Evolutionary conservation across 2,113 vertebrate species (phyloP).

Genomic region (Oryzias celebensis): DNA sequence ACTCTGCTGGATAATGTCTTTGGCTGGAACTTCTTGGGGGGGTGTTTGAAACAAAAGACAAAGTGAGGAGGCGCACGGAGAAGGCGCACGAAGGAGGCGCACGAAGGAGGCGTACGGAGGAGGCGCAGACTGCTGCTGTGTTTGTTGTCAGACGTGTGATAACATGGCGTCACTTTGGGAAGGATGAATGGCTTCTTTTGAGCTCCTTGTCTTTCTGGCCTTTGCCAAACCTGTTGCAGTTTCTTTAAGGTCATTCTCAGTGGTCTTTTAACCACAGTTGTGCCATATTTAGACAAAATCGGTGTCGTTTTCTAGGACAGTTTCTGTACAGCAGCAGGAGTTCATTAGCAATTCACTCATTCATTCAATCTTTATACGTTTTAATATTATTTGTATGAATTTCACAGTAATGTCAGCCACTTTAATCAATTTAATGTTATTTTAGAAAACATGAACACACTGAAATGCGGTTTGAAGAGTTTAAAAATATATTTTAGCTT

Average conservation of each 20-base stretch:
- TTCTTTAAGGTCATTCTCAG: no score
- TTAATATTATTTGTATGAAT: no score
- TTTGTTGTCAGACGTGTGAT: constrained; percentile 1
- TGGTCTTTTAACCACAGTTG: no score
- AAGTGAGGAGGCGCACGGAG: constrained; percentile 12
- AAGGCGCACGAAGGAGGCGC: background rate
- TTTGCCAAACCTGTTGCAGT: background rate
- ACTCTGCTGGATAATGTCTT: constrained; percentile 54
- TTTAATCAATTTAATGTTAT: constrained; percentile 1
- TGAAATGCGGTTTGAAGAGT: constrained; percentile 11
- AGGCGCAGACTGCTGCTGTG: background rate
- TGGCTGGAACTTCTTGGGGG: constrained; percentile 33
- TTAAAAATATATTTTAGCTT: constrained; percentile 24
- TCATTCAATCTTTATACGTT: no score
- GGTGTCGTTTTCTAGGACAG: no score
- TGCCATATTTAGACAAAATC: no score
- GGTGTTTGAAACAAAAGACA: constrained; percentile 41
- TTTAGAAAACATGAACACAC: background rate
- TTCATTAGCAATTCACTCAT: no score
- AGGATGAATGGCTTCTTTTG: constrained; percentile 1
- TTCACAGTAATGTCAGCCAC: no score
- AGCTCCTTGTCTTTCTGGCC: background rate
- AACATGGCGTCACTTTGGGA: background rate
- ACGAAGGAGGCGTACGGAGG: background rate
- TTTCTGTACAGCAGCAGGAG: no score